Evolutionary conservation across 2,888 invertebrate species (phyloP).

Genomic region (Willowsia nigromaculata): DNA sequence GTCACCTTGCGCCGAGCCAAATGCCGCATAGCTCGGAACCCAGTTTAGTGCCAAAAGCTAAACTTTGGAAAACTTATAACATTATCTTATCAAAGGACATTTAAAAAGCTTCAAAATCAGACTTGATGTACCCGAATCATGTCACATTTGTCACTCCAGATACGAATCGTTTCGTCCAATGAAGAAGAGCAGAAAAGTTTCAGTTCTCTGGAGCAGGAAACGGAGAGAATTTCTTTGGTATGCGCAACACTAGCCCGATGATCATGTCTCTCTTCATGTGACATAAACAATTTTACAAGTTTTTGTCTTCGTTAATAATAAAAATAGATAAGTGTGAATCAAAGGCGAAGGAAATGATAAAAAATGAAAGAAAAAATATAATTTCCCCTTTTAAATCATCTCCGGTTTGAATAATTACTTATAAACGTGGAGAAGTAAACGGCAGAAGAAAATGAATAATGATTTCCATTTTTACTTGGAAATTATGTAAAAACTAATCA

Average conservation of each 20-base stretch:
- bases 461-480: neutral
- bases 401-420: slow-evolving; percentile 53
- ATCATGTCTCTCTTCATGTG: slow-evolving; percentile 76
- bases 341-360: neutral
- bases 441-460: neutral
- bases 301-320: neutral
- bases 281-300: neutral
- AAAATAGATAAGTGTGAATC: neutral
- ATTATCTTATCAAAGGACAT: too few relatives aligned
- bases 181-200: slow-evolving; percentile 76
- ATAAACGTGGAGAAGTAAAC: neutral
- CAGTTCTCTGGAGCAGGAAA: slow-evolving; percentile 73
- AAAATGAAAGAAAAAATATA: slow-evolving; percentile 33
- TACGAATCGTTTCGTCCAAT: slow-evolving; percentile 76
- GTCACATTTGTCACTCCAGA: slow-evolving; percentile 77
- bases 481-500: slow-evolving; percentile 12
- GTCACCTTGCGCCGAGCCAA: slow-evolving; percentile 76
- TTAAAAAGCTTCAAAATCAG: too few relatives aligned
- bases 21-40: slow-evolving; percentile 72
- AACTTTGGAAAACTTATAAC: too few relatives aligned
- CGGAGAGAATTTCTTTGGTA: slow-evolving; percentile 74
- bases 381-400: slow-evolving; percentile 57
- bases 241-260: slow-evolving; percentile 73
- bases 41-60: slow-evolving; percentile 75
- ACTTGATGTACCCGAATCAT: slow-evolving; percentile 76